These are phyloP conservation scores for Puffinus mauretanicus DNA, from an alignment of 2,113 vertebrate species.

Conservation along the genomic window DNA sequence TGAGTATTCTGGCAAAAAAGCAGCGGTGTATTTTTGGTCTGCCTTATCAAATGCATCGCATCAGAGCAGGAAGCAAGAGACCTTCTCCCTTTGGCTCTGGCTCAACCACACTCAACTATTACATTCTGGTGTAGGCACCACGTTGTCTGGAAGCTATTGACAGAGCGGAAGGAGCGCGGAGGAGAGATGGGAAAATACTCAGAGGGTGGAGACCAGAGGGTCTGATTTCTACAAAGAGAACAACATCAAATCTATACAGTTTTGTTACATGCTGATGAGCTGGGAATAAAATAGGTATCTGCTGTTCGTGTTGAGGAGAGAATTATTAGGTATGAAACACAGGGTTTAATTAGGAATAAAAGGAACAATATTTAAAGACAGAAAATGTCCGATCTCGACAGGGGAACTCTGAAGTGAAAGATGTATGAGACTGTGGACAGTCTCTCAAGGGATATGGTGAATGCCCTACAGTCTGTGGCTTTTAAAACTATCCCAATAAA, in stretches of 20 bases:
- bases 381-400: neutral
- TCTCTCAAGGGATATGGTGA: neutral
- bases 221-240: conserved; percentile 12
- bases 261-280: neutral
- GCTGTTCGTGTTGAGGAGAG: neutral
- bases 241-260: neutral
- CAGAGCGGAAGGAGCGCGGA: neutral
- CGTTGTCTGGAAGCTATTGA: conserved; percentile 14
- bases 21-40: neutral
- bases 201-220: neutral
- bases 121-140: conserved; percentile 19
- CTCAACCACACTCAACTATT: conserved; percentile 2
- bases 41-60: neutral
- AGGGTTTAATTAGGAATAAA: neutral
- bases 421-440: neutral
- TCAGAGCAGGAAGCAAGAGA: neutral
- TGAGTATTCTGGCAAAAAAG: neutral
- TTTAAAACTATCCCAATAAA: neutral
- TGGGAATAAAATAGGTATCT: neutral
- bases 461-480: neutral
- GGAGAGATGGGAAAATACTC: neutral
- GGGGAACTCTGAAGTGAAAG: neutral
- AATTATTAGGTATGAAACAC: neutral
- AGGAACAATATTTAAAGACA: neutral
- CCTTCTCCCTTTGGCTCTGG: neutral